Conservation (phyloP, 1,140 invertebrate genomes). For the Apis florea region DNA sequence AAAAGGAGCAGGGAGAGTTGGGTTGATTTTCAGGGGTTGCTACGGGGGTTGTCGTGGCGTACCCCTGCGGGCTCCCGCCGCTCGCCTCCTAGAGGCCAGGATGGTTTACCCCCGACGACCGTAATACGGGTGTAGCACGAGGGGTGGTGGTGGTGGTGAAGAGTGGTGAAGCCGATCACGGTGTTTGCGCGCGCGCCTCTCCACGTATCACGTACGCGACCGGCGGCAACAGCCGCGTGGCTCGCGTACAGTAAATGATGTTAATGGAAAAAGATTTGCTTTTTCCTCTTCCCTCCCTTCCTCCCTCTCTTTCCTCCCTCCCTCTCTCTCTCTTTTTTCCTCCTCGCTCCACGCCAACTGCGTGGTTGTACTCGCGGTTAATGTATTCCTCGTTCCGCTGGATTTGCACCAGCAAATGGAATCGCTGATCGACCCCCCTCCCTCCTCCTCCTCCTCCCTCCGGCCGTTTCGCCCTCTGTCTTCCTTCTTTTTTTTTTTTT, state of each 20-base stretch:
- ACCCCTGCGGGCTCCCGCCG: conserved; percentile 80
- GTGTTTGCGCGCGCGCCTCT: background rate
- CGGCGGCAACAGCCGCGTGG: conserved; percentile 68
- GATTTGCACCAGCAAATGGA: conserved; percentile 16
- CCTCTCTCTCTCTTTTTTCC: background rate
- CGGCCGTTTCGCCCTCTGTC: background rate
- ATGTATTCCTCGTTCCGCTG: conserved; percentile 14
- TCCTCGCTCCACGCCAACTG: background rate
- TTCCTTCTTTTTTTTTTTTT: background rate
- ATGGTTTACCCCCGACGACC: conserved; percentile 78
- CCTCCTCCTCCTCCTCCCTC: background rate
- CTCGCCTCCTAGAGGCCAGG: conserved; percentile 74
- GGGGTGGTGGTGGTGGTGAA: conserved; percentile 69
- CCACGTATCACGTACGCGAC: conserved; percentile 54
- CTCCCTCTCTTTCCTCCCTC: background rate
- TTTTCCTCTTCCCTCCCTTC: background rate
- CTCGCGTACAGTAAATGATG: conserved; percentile 52
- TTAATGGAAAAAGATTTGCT: conserved; percentile 52
- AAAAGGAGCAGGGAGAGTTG: conserved; percentile 61
- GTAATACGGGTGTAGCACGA: conserved; percentile 74
- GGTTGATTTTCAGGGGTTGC: conserved; percentile 82
- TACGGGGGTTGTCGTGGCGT: conserved; percentile 81
- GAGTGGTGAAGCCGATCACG: no score
- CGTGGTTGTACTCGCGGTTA: background rate
- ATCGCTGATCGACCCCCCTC: background rate